Evolutionary conservation across 2,113 vertebrate genomes (phyloP), one percentile per base, ranked within the genome.

Genomic region (Gopherus flavomarginatus): DNA sequence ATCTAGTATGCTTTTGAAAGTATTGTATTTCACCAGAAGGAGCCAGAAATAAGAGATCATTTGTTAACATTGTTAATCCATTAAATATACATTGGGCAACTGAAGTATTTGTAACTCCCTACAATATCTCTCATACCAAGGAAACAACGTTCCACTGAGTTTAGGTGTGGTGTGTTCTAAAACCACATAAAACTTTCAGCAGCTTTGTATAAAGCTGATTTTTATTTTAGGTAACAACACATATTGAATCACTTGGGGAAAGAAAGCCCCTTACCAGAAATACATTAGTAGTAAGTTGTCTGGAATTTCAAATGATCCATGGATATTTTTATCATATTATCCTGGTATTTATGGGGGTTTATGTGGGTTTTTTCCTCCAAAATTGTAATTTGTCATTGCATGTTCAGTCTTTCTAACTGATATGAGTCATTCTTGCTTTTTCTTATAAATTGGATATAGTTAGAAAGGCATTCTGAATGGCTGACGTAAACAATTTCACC

Each of bases 41-140:
- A 97, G 97, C 97, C 97, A 98, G 97, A 94, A 98, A 98, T 96
- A 98, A 98, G 96, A 97, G 96, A 98, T 80, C 83, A 89, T 96
- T 98, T 97, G 96, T 98, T 97, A 98, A 97, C 98, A 98, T 97
- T 97, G 93, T 87, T 98, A 98, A 98, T 98, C 98, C 97, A 96
- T 96, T 98, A 96, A 96, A 97, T 98, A 98, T 97, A 96, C 80
- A 6, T 90, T 87, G 97, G 96, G 96, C 92, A 97, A 97, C 93
- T 26, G 90, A 95, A 94, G 96, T 97, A 96, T 97, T 97, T 97
- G 96, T 90, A 98, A 92, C 92, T 91, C 92, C 95, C 90, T 85
- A 90, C 87, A 96, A 78, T 94, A 91, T 96, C 95, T 97, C 96
- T 96, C 95, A 95, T 62, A 75, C 97, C 1, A 78, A 97, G 96